Base-by-base conservation (phyloP, 1,140 invertebrate genomes). In the Procambarus clarkii region DNA sequence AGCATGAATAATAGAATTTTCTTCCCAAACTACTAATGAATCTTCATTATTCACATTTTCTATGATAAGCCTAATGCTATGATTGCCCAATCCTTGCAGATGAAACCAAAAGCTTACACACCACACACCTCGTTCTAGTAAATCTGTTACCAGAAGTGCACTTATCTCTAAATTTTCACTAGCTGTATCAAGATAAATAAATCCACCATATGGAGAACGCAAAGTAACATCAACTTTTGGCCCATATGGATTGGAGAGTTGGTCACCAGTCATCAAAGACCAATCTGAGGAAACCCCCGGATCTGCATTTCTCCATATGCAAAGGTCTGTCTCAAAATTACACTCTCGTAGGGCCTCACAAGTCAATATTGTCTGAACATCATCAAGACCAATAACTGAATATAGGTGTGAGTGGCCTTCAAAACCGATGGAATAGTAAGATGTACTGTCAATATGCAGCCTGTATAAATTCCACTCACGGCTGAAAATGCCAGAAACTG, bases 101-200 rank as follows among this genome's bases (percentile, higher is more conserved):
- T 91, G 90, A 58, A 80, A 91, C 90, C 90, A 91, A 15, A 91
- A 91, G 44, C 77, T 86, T 21, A 91, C 45, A 48, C 90, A 91
- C 50, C 78, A 77, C 50, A 50, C 64, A 44, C 44, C 21, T 64
- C 13, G 45, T 18, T 91, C 82, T 45, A 91, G 18, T 5, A 84
- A 24, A 71, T 81, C 64, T 3, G 90, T 78, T 9, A 86, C 44
- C 13, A 91, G 45, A 44, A 54, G 44, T 50, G 77, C 90, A 48
- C 21, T 13, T 58, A 0, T 82, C 8, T 50, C 58, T 21, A 21
- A n/a, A 24, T 11, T 18, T 21, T 18, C 45, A 44, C 77, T 80
- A 50, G 46, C 64, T 45, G 64, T 91, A 50, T 91, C 80, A 83
- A 84, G 46, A 81, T 79, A 91, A 7, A 60, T 74, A 84, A 74